Evolutionary conservation across 2,797 vertebrate genomes (phyloP).

Genomic region (Enteromius fasciolatus): DNA sequence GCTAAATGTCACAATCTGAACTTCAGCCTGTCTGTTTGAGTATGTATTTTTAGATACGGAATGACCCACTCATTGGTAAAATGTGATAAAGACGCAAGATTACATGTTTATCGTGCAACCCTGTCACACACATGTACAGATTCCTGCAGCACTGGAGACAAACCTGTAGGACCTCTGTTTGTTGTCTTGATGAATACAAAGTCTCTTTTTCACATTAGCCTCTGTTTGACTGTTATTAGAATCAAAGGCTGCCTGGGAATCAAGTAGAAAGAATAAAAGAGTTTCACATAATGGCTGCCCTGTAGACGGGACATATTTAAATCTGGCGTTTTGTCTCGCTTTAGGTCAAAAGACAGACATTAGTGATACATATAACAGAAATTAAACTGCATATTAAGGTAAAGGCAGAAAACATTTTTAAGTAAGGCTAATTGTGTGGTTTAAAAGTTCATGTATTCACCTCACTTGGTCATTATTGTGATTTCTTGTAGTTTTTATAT

Average conservation of each 20-base stretch:
- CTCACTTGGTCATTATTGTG: neutral
- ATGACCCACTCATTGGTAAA: slow-evolving; percentile 51
- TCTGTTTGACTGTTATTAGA: slow-evolving; percentile 2
- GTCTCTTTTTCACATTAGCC: slow-evolving; percentile 11
- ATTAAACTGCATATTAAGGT: slow-evolving; percentile 12
- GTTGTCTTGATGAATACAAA: neutral
- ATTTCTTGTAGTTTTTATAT: neutral
- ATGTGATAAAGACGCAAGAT: slow-evolving; percentile 64
- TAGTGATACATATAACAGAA: neutral
- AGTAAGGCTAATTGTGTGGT: neutral
- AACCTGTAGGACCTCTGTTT: neutral
- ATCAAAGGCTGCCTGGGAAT: neutral
- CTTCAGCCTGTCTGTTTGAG: slow-evolving; percentile 71
- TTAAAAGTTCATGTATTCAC: neutral
- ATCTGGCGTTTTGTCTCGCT: neutral
- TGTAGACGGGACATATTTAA: slow-evolving; percentile 8
- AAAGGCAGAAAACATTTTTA: slow-evolving; percentile 10
- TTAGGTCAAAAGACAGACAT: slow-evolving; percentile 5
- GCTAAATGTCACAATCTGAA: slow-evolving; percentile 73
- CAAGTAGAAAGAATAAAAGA: neutral
- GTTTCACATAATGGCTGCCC: slow-evolving; percentile 4
- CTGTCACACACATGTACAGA: slow-evolving; percentile 6
- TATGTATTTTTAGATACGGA: slow-evolving; percentile 55
- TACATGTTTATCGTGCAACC: slow-evolving; percentile 7
- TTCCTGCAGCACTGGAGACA: slow-evolving; percentile 6